Evolutionary conservation across 2,888 invertebrate genomes (phyloP), one percentile per base, ranked within the genome.

Genomic region (Liposcelis brunnea): DNA sequence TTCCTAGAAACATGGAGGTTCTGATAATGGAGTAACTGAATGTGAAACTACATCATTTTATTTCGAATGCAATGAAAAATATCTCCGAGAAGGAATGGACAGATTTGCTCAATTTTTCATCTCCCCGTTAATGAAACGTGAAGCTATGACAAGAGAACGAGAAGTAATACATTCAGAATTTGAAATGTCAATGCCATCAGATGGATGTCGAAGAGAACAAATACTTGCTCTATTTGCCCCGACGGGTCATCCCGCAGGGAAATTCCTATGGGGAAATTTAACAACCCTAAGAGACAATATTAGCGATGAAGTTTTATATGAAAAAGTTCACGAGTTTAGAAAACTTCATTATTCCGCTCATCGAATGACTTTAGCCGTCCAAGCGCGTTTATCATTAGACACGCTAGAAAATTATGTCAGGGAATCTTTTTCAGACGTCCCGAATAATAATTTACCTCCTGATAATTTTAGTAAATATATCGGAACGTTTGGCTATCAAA

Each of bases 101-200:
- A 77, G 75, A 64, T 90, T 93, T 67, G 80, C 89, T 36, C 83
- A 89, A 57, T 81, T 91, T 65, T 86, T 93, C 61, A 82, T 85
- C 49, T 69, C 74, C 33, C 93, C 93, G 0, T 68, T 93, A 35
- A 80, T 93, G 80, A 75, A 75, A 57, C 74, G 79, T 56, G 82
- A 83, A 49, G 77, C 85, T 0, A 86, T 93, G 73, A 77, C 81
- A 49, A 68, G 90, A 35, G 93, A 93, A 62, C 68, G 87, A 34
- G 79, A 87, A 61, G 80, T 89, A 1, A 81, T 93, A 2, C 87
- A 93, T 58, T 87, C 86, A 44, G 90, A 91, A 61, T 91, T 87
- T 62, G 80, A 83, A 55, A 80, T 84, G 66, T 77, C 80, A 2
- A 57, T 77, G 2, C 78, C 80, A 2, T 78, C 77, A 2, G 89